Evolutionary conservation across 2,797 vertebrate genomes (phyloP), one percentile per base, ranked within the genome.

Genomic region (Orientallactaga sibirica): DNA sequence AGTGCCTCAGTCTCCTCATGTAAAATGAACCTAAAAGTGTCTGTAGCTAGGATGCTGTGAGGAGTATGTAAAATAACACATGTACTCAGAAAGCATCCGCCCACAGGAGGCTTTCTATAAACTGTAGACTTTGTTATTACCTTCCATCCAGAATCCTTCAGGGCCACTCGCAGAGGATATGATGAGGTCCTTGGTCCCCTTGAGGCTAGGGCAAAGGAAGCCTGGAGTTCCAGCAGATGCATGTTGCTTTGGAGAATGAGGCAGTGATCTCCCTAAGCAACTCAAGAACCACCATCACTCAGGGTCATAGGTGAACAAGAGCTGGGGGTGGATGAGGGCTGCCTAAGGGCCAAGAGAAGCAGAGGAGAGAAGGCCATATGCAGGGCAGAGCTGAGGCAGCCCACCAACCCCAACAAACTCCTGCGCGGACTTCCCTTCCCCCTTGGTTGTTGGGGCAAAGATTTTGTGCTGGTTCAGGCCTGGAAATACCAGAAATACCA

Each of bases 401-500:
- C 79, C 37, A 0, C 77, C 80, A 67, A 1, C 78, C 77, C 88
- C 88, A 43, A 62, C 78, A 58, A 0, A 77, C 97, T 98, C 96
- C 96, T 62, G 83, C 82, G 94, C 94, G 92, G 85, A 95, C 80
- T 96, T 96, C 95, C 97, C 95, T 97, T 82, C 95, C 94, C 89
- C 96, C 88, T 92, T 87, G 75, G 18, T 84, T 22, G 11, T 96
- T 90, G 96, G 95, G 97, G 96, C 96, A 97, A 97, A 97, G 97
- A 97, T 97, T 97, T 97, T 98, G 97, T 97, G 97, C 98, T 98
- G 98, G 97, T 98, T 98, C 98, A 97, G 98, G 98, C 97, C 97
- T 98, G 98, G 98, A 98, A 98, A 98, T 98, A 98, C 98, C 98
- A 98, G 98, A 98, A 98, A 98, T 98, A 98, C 98, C 98, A 98